phyloP scores from a whole-genome alignment of 64 coral and sea anemone genomes.

The Stylophora pistillata region DNA sequence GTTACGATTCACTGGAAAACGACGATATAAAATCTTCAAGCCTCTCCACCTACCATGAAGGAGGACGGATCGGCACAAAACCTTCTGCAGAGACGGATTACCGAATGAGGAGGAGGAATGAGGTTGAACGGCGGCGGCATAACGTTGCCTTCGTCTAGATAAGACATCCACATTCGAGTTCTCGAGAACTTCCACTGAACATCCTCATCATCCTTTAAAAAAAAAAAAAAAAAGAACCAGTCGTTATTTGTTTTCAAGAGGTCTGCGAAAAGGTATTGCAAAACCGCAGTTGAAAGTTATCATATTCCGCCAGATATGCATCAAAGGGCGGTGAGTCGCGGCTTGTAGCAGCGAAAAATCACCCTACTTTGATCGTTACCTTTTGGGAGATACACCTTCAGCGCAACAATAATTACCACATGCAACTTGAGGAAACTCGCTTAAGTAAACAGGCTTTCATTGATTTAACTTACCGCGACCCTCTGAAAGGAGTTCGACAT shows the following conservation, averaged over 20 bases:
- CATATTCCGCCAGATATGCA: too few species aligned
- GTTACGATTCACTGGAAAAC: too few species aligned
- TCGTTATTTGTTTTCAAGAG: too few species aligned
- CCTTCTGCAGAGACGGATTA: constrained; percentile 6
- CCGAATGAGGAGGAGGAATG: constrained; percentile 41
- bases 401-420: too few species aligned
- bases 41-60: background rate
- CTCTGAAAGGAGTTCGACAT: constrained; percentile 86
- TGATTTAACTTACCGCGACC: constrained; percentile 47
- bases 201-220: constrained; percentile 62
- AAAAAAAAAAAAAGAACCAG: background rate
- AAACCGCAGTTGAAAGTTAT: too few species aligned
- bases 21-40: too few species aligned
- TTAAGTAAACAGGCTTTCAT: background rate
- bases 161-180: constrained; percentile 93
- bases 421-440: too few species aligned
- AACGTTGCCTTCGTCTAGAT: constrained; percentile 74
- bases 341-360: too few species aligned
- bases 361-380: too few species aligned
- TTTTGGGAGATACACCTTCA: too few species aligned
- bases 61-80: background rate
- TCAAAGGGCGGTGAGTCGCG: too few species aligned
- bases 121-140: constrained; percentile 84
- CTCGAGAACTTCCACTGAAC: constrained; percentile 88
- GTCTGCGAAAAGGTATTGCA: too few species aligned